Evolutionary conservation across 1,140 invertebrate genomes (phyloP).

Genomic region (Gonioctena quinquepunctata): DNA sequence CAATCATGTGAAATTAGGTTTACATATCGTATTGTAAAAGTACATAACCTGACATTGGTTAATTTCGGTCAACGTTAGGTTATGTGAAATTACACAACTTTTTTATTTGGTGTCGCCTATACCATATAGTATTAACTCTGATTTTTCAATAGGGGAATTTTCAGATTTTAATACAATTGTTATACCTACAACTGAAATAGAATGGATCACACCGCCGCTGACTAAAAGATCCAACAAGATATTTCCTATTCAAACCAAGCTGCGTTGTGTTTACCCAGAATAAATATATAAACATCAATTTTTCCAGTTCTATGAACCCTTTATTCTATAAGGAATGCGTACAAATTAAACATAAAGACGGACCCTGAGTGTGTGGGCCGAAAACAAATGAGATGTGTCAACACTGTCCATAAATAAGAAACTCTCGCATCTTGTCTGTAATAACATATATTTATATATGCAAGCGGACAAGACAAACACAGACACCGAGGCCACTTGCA

Average conservation of each 20-base stretch:
- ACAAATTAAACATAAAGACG: constrained; percentile 49
- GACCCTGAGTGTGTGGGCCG: constrained; percentile 47
- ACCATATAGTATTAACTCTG: no score
- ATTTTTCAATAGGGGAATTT: no score
- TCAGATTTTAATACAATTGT: no score
- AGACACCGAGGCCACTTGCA: constrained; percentile 28
- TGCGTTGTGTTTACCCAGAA: constrained; percentile 6
- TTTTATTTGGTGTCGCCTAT: no score
- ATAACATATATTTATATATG: constrained; percentile 40
- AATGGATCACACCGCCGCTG: no score
- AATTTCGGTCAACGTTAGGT: no score
- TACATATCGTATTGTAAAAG: no score
- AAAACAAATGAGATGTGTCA: constrained; percentile 52
- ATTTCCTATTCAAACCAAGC: constrained; percentile 6
- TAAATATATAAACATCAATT: constrained; percentile 19
- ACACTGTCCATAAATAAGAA: constrained; percentile 50
- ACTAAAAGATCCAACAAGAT: no score
- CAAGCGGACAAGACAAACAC: constrained; percentile 32
- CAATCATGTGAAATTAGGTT: no score
- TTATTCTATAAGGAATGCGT: constrained; percentile 32
- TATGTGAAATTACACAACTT: no score
- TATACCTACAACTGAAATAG: no score
- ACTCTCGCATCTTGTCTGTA: constrained; percentile 33
- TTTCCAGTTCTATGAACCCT: constrained; percentile 23
- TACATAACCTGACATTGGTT: no score